Conservation (phyloP, 2,113 vertebrate species). For the Scolopax mira region DNA sequence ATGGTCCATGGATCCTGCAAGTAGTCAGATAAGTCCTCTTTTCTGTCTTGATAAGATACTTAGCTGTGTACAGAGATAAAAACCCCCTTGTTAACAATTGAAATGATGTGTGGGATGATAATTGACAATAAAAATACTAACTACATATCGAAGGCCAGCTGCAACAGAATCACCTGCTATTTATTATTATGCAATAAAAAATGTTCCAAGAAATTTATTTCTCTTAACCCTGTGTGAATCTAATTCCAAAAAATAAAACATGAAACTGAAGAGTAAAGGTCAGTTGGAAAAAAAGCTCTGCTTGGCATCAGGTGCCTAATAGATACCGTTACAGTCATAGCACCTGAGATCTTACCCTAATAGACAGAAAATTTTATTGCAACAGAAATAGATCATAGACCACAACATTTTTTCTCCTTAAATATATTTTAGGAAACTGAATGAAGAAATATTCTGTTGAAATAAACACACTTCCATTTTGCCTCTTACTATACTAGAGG, state of each 20-base stretch:
- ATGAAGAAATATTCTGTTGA: background rate
- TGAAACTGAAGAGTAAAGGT: background rate
- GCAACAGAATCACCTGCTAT: background rate
- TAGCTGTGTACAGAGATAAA: background rate
- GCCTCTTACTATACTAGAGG: background rate
- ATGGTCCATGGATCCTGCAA: background rate
- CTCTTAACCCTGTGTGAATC: background rate
- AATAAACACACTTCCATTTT: background rate
- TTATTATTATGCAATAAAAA: background rate
- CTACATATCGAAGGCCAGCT: accelerated
- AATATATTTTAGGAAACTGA: background rate
- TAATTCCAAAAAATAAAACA: background rate
- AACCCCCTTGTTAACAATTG: background rate
- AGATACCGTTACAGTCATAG: background rate
- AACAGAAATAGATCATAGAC: background rate
- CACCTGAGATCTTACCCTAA: background rate
- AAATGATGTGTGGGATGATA: background rate
- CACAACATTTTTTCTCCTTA: background rate
- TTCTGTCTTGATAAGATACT: background rate
- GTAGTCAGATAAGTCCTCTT: background rate
- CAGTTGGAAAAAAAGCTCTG: background rate
- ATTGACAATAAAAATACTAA: background rate
- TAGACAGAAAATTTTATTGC: background rate
- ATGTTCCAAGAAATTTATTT: background rate
- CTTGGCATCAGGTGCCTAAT: background rate